A percentile compares a stretch with the other conserved stretches of the same genome.
These are phyloP conservation scores for Pyrochroa serraticornis DNA, from an alignment of 2,888 invertebrate genomes.

Conservation along the genomic window DNA sequence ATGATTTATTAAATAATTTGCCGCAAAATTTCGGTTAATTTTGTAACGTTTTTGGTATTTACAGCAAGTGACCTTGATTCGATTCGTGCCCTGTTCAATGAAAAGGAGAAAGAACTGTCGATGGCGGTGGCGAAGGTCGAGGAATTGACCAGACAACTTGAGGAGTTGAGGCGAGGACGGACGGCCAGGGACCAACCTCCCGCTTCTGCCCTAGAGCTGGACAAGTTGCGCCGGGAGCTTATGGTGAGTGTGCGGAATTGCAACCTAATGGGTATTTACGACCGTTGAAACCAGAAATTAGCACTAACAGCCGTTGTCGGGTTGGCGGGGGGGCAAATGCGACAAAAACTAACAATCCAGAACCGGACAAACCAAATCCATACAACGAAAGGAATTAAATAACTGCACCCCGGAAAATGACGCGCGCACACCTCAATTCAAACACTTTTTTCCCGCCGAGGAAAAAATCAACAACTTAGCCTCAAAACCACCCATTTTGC, in stretches of 20 bases:
- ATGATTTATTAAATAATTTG: neutral
- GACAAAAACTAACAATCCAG: too few species aligned
- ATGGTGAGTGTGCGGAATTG: constrained; percentile 67
- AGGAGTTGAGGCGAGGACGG: constrained; percentile 81
- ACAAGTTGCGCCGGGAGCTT: constrained; percentile 89
- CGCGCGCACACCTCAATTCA: too few species aligned
- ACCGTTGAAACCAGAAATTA: neutral
- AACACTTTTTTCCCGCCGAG: too few species aligned
- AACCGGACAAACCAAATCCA: too few species aligned
- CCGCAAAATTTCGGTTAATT: neutral
- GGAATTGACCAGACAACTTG: constrained; percentile 91
- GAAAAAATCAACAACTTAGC: too few species aligned
- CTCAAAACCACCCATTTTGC: too few species aligned
- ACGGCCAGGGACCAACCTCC: constrained; percentile 64
- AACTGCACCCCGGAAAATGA: too few species aligned
- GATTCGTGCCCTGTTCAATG: constrained; percentile 93
- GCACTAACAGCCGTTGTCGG: too few species aligned
- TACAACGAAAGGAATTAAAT: too few species aligned
- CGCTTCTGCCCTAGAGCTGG: constrained; percentile 85
- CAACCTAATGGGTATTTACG: constrained; percentile 8
- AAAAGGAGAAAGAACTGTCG: constrained; percentile 95
- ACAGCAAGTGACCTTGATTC: constrained; percentile 94
- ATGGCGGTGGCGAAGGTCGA: constrained; percentile 98
- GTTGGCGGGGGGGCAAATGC: too few species aligned
- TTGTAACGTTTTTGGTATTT: constrained; percentile 38